Percentiles rank a stretch among this genome's conserved stretches.
Conservation (phyloP, 2,797 vertebrate genomes). For the Sebastes taczanowskii region DNA sequence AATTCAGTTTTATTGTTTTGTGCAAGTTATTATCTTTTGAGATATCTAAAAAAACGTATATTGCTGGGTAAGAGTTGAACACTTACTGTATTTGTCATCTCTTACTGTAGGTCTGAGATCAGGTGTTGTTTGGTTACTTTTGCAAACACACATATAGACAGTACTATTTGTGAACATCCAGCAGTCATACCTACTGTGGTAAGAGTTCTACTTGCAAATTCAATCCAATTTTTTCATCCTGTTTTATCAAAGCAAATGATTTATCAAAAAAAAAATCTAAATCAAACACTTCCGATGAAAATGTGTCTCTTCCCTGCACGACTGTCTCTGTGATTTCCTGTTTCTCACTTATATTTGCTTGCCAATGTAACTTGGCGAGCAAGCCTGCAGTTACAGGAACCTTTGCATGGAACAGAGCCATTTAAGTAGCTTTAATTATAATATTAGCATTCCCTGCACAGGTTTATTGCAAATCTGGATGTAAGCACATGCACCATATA, state of each 20-base stretch:
- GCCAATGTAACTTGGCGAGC: constrained; percentile 20
- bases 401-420: constrained; percentile 16
- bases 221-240: neutral
- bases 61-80: neutral
- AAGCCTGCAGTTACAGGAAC: constrained; percentile 7
- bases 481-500: neutral
- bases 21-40: neutral
- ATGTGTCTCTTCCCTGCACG: neutral
- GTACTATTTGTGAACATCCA: neutral
- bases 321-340: constrained; percentile 31
- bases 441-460: neutral
- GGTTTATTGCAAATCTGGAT: neutral
- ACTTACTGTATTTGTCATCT: neutral
- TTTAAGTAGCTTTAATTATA: constrained; percentile 24
- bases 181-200: neutral
- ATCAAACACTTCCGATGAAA: neutral
- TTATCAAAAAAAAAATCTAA: neutral
- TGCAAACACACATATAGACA: neutral
- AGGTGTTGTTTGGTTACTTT: neutral
- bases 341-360: constrained; percentile 11
- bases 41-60: neutral
- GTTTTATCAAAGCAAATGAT: neutral
- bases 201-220: neutral
- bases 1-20: neutral
- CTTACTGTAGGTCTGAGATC: neutral